Base-by-base conservation (phyloP, 2,888 invertebrate genomes). In the Coleophora flavipennella region DNA sequence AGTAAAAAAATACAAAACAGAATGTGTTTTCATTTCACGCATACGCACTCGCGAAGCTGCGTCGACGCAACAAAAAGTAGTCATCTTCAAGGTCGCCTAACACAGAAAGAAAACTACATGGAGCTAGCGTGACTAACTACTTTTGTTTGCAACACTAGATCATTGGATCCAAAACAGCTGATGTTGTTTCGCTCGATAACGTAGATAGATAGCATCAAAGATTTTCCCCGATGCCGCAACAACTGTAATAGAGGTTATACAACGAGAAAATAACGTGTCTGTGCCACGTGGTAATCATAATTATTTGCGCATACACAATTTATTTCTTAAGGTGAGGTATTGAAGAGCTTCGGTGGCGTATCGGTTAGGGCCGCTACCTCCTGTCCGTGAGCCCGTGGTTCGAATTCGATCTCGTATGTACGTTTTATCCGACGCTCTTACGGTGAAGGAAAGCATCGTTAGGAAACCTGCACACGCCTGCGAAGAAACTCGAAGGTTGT, bases 121-220 rank as follows among this genome's bases (percentile, higher is more conserved):
- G 51, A 57, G 49, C 64, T 71, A 53, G 75, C 72, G 74, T 63
- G 52, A 68, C 77, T 76, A 77, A 78, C 65, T 57, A 59, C 49
- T 53, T 53, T 59, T 34, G 34, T 36, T 25, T 20, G 31, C 36
- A 36, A 41, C 41, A 36, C 27, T 11, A 29, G 10, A 29, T 29
- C 13, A 10, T 53, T 53, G 55, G 57, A 64, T 57, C 60, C 49
- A 62, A 61, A 50, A 48, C 48, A 49, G 53, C 58, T 61, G 62
- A 4, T n/a, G n/a, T 62, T 69, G 77, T 76, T 74, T 51, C 65
- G 65, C 62, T 63, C 71, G 57, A 74, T 79, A 78, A 75, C 64
- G 59, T 51, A 57, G 76, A 79, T 78, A 70, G 50, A 43, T 20
- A 79, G 78, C 77, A 43, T 48, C 44, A 44, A 48, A 49, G 41